Conservation (phyloP, 2,113 vertebrate species). For the Plecturocebus donacophilus region DNA sequence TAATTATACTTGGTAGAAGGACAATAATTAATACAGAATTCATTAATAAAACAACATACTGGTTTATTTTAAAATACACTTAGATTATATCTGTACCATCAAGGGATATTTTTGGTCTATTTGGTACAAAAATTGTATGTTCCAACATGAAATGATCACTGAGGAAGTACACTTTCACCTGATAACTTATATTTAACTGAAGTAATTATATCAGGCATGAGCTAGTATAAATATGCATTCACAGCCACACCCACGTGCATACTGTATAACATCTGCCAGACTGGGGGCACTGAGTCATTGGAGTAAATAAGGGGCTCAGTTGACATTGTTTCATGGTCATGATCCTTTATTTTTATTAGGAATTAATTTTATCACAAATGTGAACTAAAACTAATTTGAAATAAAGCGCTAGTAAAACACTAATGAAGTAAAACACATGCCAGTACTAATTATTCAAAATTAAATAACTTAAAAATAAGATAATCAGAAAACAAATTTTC, state of each 20-base stretch:
- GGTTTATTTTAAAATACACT: conserved; percentile 48
- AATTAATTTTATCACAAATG: neutral
- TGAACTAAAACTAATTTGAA: conserved; percentile 22
- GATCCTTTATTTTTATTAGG: neutral
- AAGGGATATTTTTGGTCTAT: neutral
- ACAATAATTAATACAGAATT: neutral
- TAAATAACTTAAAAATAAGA: neutral
- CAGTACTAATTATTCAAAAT: neutral
- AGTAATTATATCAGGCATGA: neutral
- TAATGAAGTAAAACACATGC: too few relatives aligned
- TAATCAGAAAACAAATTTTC: neutral
- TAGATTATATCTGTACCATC: neutral
- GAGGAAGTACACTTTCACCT: neutral
- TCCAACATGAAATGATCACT: neutral
- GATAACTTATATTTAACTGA: neutral
- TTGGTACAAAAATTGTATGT: neutral
- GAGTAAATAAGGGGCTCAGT: neutral
- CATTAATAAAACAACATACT: neutral
- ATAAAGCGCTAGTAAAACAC: neutral
- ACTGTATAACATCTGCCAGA: neutral
- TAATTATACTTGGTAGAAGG: conserved; percentile 1
- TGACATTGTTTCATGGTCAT: neutral
- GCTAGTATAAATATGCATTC: neutral
- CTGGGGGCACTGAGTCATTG: too few relatives aligned
- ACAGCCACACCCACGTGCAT: neutral